These are phyloP conservation scores for Clavelina lepadiformis DNA, from an alignment of 23 tunicate species.

Conservation along the genomic window DNA sequence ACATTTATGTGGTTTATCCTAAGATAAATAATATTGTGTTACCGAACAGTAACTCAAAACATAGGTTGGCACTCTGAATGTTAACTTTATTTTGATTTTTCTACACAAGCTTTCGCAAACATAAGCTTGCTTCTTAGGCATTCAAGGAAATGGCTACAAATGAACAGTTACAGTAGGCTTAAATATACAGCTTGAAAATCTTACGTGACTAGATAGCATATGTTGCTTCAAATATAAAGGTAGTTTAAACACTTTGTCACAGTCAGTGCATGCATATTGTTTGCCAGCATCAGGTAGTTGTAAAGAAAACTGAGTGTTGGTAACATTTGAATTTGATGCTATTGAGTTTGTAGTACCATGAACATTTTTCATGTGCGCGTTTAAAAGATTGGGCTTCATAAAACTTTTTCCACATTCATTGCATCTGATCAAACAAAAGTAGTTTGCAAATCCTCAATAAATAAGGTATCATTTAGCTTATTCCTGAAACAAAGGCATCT, in stretches of 20 bases:
- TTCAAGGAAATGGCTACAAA: too few species aligned
- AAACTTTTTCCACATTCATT: conserved; percentile 68
- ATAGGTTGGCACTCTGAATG: too few species aligned
- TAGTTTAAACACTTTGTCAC: conserved; percentile 62
- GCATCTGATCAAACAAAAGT: conserved; percentile 26
- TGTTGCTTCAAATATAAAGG: conserved; percentile 65
- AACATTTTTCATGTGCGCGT: conserved; percentile 65
- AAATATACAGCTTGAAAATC: conserved; percentile 14
- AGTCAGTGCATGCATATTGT: conserved; percentile 29
- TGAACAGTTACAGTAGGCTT: too few species aligned
- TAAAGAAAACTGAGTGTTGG: neutral
- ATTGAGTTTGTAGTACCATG: conserved; percentile 17
- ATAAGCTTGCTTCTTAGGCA: too few species aligned
- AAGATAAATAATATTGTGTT: conserved; percentile 1
- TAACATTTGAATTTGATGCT: neutral
- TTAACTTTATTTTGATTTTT: too few species aligned
- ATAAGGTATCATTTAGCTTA: too few species aligned
- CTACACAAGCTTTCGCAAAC: too few species aligned
- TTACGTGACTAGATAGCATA: conserved; percentile 66
- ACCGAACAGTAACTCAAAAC: too few species aligned
- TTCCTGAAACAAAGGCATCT: neutral
- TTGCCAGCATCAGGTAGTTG: neutral
- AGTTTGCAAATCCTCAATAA: neutral
- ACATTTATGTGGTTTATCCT: conserved; percentile 89
- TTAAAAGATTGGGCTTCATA: conserved; percentile 45